These are phyloP conservation scores for Chloroceryle inda DNA, from an alignment of 2,797 vertebrate genomes.

Conservation along the genomic window DNA sequence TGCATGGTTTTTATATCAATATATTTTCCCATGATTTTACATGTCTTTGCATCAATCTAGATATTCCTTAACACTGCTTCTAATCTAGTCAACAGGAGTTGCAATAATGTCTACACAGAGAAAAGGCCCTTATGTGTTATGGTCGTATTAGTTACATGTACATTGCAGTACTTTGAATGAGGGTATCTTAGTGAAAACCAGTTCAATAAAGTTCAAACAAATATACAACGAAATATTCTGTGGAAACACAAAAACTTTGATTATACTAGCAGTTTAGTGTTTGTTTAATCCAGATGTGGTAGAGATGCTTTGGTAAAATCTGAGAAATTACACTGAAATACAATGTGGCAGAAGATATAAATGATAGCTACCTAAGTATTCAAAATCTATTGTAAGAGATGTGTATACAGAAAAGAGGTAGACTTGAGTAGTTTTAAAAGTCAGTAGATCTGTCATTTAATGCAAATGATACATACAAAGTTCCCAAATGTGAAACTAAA, in stretches of 20 bases:
- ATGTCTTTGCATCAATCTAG: background rate
- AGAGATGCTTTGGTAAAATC: background rate
- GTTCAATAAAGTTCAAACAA: slow-evolving; percentile 9
- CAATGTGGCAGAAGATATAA: slow-evolving; percentile 15
- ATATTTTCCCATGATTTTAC: background rate
- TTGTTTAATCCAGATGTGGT: slow-evolving; percentile 52
- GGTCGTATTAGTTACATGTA: background rate
- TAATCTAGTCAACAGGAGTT: background rate
- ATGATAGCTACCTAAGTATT: slow-evolving; percentile 36
- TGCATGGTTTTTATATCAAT: background rate
- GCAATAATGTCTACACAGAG: background rate
- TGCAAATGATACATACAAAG: slow-evolving; percentile 35
- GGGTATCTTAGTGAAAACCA: background rate
- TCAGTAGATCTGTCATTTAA: slow-evolving; percentile 1
- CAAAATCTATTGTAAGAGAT: slow-evolving; percentile 19
- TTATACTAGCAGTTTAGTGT: slow-evolving; percentile 8
- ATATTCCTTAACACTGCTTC: background rate
- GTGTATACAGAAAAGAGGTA: background rate
- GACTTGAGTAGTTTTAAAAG: slow-evolving; percentile 52
- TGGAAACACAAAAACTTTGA: slow-evolving; percentile 13
- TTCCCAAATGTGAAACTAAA: slow-evolving; percentile 23
- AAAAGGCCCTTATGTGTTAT: background rate
- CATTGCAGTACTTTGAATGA: background rate
- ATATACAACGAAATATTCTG: background rate
- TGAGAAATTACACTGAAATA: slow-evolving; percentile 46